Base-by-base conservation (phyloP, 2,888 invertebrate species). In the Rhynchonema sp. region DNA sequence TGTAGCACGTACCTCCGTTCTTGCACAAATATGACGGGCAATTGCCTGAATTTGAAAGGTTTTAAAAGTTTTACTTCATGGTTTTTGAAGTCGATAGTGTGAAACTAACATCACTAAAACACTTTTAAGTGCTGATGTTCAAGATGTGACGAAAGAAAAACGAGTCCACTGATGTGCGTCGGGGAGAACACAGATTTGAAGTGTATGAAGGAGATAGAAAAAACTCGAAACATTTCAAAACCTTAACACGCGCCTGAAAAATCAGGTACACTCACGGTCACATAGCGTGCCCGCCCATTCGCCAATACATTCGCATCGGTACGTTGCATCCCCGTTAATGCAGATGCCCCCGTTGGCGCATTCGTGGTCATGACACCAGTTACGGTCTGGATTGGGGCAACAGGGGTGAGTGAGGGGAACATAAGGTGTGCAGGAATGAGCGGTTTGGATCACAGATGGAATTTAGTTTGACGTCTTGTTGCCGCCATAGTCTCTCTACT, bases 11-110 rank as follows among this genome's bases (percentile, higher is more conserved):
- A 1, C 60, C 60, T 6, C 60, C 60, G 28, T 60, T 57, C 1
- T 27, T 20, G 29, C 60, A 60, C n/a, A 60, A 23, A 28, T 54
- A 55, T 2, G 60, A 20, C 29, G 60, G 60, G 28, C 60, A 60
- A n/a, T 53, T 30, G 30, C 38, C 60, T 60, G 30, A 13, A 60
- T 27, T 20, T 2, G 59, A 53, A 53, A n/a, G n/a, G n/a, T n/a
- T n/a, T n/a, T n/a, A n/a, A n/a, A n/a, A n/a, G n/a, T n/a, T n/a
- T n/a, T n/a, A n/a, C n/a, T n/a, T n/a, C n/a, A n/a, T n/a, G n/a
- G n/a, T n/a, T n/a, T n/a, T n/a, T n/a, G n/a, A n/a, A n/a, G n/a
- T n/a, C n/a, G n/a, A n/a, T n/a, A n/a, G n/a, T n/a, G n/a, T n/a
- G n/a, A n/a, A n/a, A n/a, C n/a, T n/a, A n/a, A n/a, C n/a, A n/a